These are phyloP conservation scores for Anticlea derivata DNA, from an alignment of 2,888 invertebrate genomes.

Conservation along the genomic window DNA sequence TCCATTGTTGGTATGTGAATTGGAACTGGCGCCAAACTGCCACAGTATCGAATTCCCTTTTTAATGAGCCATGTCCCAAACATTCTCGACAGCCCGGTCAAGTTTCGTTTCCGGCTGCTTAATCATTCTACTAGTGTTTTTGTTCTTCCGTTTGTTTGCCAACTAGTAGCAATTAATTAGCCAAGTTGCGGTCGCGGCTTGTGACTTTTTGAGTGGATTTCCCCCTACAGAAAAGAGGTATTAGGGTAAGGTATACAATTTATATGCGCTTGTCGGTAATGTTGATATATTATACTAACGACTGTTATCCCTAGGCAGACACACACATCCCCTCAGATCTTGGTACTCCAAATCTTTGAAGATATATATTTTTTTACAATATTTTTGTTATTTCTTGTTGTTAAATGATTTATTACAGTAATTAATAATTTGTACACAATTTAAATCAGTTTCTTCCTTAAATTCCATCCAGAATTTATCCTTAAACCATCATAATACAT, in stretches of 20 bases:
- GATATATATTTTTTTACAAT: too few species aligned
- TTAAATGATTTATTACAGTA: too few species aligned
- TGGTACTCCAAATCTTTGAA: too few species aligned
- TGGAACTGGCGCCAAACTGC: too few species aligned
- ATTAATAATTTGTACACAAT: too few species aligned
- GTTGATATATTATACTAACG: too few species aligned
- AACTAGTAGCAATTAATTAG: conserved; percentile 41
- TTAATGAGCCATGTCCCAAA: conserved; percentile 5
- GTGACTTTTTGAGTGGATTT: conserved; percentile 13
- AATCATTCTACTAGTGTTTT: conserved; percentile 41
- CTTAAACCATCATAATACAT: conserved; percentile 21
- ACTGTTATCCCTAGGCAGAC: too few species aligned
- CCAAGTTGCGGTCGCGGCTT: conserved; percentile 20
- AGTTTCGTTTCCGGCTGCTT: conserved; percentile 29
- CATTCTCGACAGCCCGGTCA: background rate
- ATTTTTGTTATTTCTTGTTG: too few species aligned
- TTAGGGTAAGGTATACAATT: too few species aligned
- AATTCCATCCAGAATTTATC: conserved; percentile 9
- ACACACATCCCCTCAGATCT: too few species aligned
- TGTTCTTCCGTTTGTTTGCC: conserved; percentile 34
- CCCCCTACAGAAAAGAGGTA: background rate
- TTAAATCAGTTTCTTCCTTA: conserved; percentile 5
- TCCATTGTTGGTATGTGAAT: too few species aligned
- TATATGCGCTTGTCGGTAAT: too few species aligned
- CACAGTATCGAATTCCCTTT: background rate